Evolutionary conservation across 1,140 invertebrate species (phyloP).

Genomic region (Sitobion miscanthi): DNA sequence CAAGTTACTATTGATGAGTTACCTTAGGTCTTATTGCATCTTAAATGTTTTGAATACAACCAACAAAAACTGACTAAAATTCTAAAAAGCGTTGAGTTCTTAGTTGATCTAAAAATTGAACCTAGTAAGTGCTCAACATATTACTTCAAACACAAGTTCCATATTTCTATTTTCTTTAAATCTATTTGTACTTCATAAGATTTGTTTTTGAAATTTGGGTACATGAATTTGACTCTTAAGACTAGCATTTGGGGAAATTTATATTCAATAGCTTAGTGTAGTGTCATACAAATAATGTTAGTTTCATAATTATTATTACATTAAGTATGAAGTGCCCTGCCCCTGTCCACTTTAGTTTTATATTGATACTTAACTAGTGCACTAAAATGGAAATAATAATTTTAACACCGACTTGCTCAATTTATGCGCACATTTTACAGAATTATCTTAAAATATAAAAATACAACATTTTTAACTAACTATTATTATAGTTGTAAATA

Average conservation of each 20-base stretch:
- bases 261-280: slow-evolving; percentile 35
- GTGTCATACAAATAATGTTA: slow-evolving; percentile 14
- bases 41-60: slow-evolving; percentile 86
- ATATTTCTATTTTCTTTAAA: slow-evolving; percentile 18
- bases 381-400: background rate
- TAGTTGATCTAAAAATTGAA: slow-evolving; percentile 87
- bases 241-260: slow-evolving; percentile 3
- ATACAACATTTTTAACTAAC: background rate
- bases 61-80: slow-evolving; percentile 86
- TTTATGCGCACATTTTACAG: background rate
- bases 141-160: background rate
- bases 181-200: background rate
- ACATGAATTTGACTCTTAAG: slow-evolving; percentile 46
- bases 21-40: slow-evolving; percentile 80
- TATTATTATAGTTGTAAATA: background rate
- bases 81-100: slow-evolving; percentile 86
- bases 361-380: background rate
- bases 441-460: background rate
- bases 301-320: background rate
- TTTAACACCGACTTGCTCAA: background rate
- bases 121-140: slow-evolving; percentile 72
- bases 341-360: background rate
- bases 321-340: too few relatives aligned
- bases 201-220: slow-evolving; percentile 50
- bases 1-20: slow-evolving; percentile 83